phyloP scores from a whole-genome alignment of 2,888 invertebrate species.

The Oxystoma pomonae region DNA sequence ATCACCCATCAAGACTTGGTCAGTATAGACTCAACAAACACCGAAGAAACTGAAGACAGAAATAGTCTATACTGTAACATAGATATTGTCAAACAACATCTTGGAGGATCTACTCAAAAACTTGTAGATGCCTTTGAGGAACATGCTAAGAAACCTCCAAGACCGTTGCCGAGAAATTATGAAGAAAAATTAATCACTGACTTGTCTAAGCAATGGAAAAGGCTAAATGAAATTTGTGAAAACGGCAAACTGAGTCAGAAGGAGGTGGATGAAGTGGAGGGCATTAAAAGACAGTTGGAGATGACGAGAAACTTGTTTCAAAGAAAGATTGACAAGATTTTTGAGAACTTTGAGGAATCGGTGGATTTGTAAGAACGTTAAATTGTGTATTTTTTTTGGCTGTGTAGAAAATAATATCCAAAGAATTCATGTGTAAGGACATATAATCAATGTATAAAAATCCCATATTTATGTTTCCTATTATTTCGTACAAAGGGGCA shows the following conservation, averaged over 20 bases:
- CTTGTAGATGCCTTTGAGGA: not conserved
- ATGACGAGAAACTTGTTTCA: conserved; percentile 17
- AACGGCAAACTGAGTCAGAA: conserved; percentile 13
- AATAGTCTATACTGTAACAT: conserved; percentile 13
- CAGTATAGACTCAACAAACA: not conserved
- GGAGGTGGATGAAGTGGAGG: conserved; percentile 22
- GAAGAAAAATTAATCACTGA: conserved; percentile 23
- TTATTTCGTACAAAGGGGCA: too few relatives aligned
- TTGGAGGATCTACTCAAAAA: not conserved
- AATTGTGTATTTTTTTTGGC: too few relatives aligned
- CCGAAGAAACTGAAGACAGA: not conserved
- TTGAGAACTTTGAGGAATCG: conserved; percentile 12
- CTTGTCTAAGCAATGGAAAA: conserved; percentile 23
- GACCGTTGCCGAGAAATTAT: conserved; percentile 20
- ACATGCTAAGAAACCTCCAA: conserved; percentile 11
- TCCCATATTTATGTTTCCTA: too few relatives aligned
- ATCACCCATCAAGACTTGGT: conserved; percentile 7
- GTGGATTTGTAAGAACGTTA: conserved; percentile 13
- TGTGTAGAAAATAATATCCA: too few relatives aligned
- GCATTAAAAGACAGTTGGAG: conserved; percentile 21
- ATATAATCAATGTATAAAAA: too few relatives aligned
- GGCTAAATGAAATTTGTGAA: conserved; percentile 22
- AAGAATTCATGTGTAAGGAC: too few relatives aligned
- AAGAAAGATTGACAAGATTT: conserved; percentile 15
- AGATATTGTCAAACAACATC: conserved; percentile 7